Conservation (phyloP, 2,113 vertebrate species). For the Sclerurus mexicanus region DNA sequence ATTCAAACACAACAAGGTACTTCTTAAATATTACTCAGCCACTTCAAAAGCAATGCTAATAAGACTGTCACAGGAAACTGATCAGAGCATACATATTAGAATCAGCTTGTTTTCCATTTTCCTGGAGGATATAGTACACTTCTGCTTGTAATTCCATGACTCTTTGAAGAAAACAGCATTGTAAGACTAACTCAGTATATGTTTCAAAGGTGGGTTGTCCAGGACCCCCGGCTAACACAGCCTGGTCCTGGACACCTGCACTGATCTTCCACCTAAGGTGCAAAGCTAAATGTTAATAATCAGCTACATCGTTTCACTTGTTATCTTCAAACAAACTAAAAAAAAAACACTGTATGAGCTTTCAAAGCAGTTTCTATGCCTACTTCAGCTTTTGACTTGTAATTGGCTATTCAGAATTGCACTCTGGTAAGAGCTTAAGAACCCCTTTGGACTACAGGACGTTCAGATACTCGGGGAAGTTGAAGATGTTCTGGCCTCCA, state of each 20-base stretch:
- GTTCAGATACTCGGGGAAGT: background rate
- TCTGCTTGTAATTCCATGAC: background rate
- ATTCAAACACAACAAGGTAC: constrained; percentile 43
- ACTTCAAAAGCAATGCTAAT: constrained; percentile 31
- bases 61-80: constrained; percentile 35
- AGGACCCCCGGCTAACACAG: background rate
- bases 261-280: background rate
- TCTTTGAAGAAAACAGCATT: background rate
- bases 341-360: background rate
- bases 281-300: background rate
- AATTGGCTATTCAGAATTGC: background rate
- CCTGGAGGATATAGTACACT: constrained; percentile 19
- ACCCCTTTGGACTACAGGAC: background rate
- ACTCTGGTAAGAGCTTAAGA: background rate
- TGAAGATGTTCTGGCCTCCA: accelerated
- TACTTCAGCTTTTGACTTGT: background rate
- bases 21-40: constrained; percentile 32
- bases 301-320: background rate
- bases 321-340: background rate
- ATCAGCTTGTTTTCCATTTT: background rate
- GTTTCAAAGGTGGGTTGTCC: background rate
- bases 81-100: constrained; percentile 17
- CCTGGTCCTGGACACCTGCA: background rate
- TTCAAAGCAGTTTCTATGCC: background rate
- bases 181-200: background rate